Conservation (phyloP, 2,888 invertebrate genomes). For the Beris morrisii region DNA sequence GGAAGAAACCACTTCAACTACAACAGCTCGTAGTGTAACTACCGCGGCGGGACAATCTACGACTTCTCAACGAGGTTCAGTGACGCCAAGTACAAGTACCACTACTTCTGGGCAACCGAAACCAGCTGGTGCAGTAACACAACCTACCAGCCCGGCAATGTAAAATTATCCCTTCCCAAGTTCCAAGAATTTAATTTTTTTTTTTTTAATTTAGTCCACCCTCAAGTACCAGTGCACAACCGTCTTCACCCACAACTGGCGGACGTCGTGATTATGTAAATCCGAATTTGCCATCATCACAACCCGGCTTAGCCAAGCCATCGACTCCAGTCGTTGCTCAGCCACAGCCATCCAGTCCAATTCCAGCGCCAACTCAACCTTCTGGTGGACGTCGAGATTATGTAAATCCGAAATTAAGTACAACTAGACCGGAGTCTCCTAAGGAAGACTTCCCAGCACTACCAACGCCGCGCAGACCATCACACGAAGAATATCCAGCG, state of each 20-base stretch:
- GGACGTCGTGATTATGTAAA: conserved; percentile 21
- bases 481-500: conserved; percentile 30
- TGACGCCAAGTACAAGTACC: conserved; percentile 16
- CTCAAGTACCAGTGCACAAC: background rate
- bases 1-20: conserved; percentile 43
- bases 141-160: no score
- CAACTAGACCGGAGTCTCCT: background rate
- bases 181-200: background rate
- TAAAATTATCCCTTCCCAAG: background rate
- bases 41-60: conserved; percentile 3
- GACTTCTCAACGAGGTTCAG: conserved; percentile 19
- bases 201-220: background rate
- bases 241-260: background rate
- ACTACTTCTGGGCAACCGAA: background rate
- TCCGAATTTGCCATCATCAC: conserved; percentile 14
- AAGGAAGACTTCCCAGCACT: conserved; percentile 35
- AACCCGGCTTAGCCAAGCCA: background rate
- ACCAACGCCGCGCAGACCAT: conserved; percentile 40
- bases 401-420: conserved; percentile 15
- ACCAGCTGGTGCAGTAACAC: no score
- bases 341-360: conserved; percentile 11
- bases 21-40: conserved; percentile 39
- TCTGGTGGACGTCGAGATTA: conserved; percentile 15
- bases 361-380: background rate
- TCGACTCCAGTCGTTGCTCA: conserved; percentile 1